These are phyloP conservation scores for western clawed frog (Xenopus tropicalis) DNA, from an alignment of 2,113 vertebrate genomes.

Conservation along the genomic window UCB_Xtro_10.0 CM004446.2:108466001-108466500, in stretches of 20 bases:
- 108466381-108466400: neutral
- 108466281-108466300: constrained; percentile 2
- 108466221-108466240: neutral
- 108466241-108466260: neutral
- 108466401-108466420: neutral
- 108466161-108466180: constrained; percentile 6
- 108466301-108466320: constrained; percentile 2
- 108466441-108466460: neutral
- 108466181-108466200: constrained; percentile 11
- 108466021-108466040: constrained; percentile 5
- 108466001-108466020: neutral
- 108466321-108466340: constrained; percentile 10
- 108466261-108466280: neutral
- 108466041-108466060: neutral
- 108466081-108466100: constrained; percentile 2
- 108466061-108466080: neutral
- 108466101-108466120: neutral
- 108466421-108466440: constrained; percentile 8
- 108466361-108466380: constrained; percentile 7
- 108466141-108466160: constrained; percentile 11
- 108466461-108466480: neutral
- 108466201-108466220: neutral
- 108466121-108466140: neutral
- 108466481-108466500: too few species aligned
- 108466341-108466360: neutral